Conservation (phyloP, 2,888 invertebrate genomes). For the Dryobota labecula region DNA sequence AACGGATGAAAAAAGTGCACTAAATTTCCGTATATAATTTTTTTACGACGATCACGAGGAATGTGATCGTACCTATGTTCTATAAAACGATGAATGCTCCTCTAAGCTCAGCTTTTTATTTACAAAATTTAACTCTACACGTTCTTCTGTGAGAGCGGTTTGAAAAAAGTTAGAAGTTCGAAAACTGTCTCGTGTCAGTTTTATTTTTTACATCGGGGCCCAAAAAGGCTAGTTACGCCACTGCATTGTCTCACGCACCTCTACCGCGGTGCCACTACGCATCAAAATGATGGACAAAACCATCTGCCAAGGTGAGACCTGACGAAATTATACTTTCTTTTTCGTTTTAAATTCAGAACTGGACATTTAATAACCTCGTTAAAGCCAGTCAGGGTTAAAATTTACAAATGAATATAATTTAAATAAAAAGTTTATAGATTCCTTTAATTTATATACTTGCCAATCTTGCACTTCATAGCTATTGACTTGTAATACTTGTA, state of each 20-base stretch:
- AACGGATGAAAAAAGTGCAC: too few species aligned
- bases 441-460: conserved; percentile 58
- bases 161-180: too few species aligned
- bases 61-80: too few species aligned
- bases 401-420: neutral
- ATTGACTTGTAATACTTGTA: conserved; percentile 66
- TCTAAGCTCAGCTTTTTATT: too few species aligned
- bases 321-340: conserved; percentile 27
- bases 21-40: too few species aligned
- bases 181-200: too few species aligned
- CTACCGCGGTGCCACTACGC: conserved; percentile 31
- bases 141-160: too few species aligned
- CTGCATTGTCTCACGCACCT: conserved; percentile 35
- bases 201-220: too few species aligned
- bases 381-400: conserved; percentile 19
- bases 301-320: conserved; percentile 32
- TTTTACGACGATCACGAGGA: too few species aligned
- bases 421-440: conserved; percentile 31
- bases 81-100: too few species aligned
- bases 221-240: too few species aligned
- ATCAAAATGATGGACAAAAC: conserved; percentile 46
- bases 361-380: conserved; percentile 38
- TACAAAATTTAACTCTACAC: too few species aligned
- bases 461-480: conserved; percentile 73
- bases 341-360: conserved; percentile 28